Base-by-base conservation (phyloP, 2,888 invertebrate species). In the Malthinus flaveolus region DNA sequence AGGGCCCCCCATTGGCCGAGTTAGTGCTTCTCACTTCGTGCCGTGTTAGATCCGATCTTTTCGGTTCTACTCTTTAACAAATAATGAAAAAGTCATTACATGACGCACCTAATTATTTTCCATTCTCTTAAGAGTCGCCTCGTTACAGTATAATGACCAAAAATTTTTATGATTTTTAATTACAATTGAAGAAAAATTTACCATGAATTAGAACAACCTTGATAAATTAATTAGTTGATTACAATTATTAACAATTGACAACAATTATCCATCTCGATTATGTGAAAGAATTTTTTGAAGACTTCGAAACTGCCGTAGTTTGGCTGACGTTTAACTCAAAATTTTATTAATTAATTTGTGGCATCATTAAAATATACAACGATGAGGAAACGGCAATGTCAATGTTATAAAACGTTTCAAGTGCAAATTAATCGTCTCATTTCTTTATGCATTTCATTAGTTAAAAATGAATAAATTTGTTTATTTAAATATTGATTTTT, bases 201-300 rank as follows among this genome's bases (percentile, higher is more conserved):
- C 50, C 13, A 33, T 33, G 42, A 51, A 51, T 51, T 51, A 42
- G 50, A 51, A 44, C 44, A 42, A 15, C 50, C 50, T 51, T 51
- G 50, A 51, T 51, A 49, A 42, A 42, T 51, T 51, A 51, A 51
- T 51, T 44, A 51, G 42, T 51, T 51, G 34, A 42, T 39, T 42
- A 51, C 50, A 51, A 44, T 51, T 51, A 51, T 51, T 51, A 42
- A 44, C 50, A 51, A 51, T 51, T 51, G 50, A 33, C 50, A 33
- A 15, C 44, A 51, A 51, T 51, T 51, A 51, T 44, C 15, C 11
- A 12, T 13, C 10, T 35, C 36, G 32, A 51, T 42, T 42, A 42
- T 42, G 39, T 15, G 39, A 12, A 42, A n/a, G 39, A 42, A 42
- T 42, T 42, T 10, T 15, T 42, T 15, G 2, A 23, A 23, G 23